Conservation (phyloP, 2,888 invertebrate species). For the Pseudococcus viburni region DNA sequence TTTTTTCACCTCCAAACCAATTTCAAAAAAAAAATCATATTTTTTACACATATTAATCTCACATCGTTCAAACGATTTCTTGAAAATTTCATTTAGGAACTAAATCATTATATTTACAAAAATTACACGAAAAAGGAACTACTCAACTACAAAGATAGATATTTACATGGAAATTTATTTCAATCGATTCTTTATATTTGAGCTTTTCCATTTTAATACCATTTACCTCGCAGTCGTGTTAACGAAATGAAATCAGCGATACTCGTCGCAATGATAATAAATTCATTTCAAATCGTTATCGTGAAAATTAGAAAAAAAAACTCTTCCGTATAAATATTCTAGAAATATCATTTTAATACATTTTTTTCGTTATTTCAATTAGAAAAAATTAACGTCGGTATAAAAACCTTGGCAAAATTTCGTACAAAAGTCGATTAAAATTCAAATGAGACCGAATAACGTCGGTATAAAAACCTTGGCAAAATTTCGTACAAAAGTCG, state of each 20-base stretch:
- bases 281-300: neutral
- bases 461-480: neutral
- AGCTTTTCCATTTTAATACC: neutral
- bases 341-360: neutral
- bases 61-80: neutral
- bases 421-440: neutral
- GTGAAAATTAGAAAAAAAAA: neutral
- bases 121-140: constrained; percentile 63
- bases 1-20: neutral
- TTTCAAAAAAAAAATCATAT: neutral
- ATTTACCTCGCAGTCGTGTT: neutral
- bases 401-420: neutral
- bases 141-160: constrained; percentile 56
- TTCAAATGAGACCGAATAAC: neutral
- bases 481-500: constrained; percentile 6
- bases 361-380: neutral
- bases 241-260: neutral
- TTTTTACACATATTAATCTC: neutral
- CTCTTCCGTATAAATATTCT: neutral
- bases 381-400: neutral
- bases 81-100: constrained; percentile 47
- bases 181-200: neutral
- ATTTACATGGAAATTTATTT: constrained; percentile 51
- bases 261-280: neutral
- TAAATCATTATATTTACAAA: constrained; percentile 43